Evolutionary conservation across 2,888 invertebrate genomes (phyloP).

Genomic region (Villa cingulata): DNA sequence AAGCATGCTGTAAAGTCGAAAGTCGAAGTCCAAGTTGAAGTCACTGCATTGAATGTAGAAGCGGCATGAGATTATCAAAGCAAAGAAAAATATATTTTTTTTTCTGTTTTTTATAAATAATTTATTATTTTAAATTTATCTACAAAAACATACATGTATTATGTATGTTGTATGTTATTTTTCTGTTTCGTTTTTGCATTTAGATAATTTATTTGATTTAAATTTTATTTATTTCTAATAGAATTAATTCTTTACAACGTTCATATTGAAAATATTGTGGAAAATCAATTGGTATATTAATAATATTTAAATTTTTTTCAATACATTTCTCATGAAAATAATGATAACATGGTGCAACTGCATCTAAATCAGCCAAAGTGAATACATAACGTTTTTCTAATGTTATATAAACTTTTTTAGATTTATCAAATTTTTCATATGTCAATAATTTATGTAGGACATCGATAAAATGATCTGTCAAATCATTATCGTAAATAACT

Average conservation of each 20-base stretch:
- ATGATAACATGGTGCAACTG: constrained; percentile 77
- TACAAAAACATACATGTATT: no score
- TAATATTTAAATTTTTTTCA: constrained; percentile 13
- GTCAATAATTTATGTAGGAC: constrained; percentile 53
- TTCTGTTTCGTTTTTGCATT: no score
- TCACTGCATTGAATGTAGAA: no score
- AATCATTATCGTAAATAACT: constrained; percentile 74
- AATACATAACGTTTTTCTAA: constrained; percentile 80
- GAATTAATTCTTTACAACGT: constrained; percentile 58
- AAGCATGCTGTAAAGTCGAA: no score
- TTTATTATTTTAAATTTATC: no score
- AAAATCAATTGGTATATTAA: constrained; percentile 54
- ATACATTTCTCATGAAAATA: constrained; percentile 47
- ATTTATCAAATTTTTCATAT: constrained; percentile 15
- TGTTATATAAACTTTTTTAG: constrained; percentile 57
- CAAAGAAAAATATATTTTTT: no score
- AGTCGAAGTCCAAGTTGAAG: no score
- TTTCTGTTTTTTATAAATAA: no score
- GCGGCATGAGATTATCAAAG: no score
- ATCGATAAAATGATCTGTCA: constrained; percentile 64
- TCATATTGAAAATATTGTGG: constrained; percentile 73
- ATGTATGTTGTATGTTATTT: no score
- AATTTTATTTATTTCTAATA: constrained; percentile 48
- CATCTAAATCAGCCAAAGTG: constrained; percentile 63
- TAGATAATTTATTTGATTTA: no score